A percentile compares a stretch with the other conserved stretches of the same genome.
These are phyloP conservation scores for Ladona fulva DNA, from an alignment of 1,140 invertebrate species.

Conservation along the genomic window DNA sequence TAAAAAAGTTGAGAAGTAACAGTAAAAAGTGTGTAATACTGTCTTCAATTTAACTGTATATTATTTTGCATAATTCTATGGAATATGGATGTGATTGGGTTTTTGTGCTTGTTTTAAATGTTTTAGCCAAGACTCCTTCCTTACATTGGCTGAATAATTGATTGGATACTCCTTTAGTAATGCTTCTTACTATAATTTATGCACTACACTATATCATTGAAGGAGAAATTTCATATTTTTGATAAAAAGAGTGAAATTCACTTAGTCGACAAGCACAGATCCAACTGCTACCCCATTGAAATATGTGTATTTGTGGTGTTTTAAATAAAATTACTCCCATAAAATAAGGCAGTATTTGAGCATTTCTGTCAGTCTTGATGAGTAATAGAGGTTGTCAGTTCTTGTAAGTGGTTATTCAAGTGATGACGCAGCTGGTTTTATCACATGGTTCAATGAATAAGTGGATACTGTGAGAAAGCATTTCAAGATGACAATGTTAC, in stretches of 20 bases:
- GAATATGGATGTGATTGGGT: background rate
- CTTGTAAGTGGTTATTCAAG: background rate
- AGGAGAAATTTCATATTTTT: conserved; percentile 7
- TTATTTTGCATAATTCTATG: conserved; percentile 5
- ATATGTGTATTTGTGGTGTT: conserved; percentile 10
- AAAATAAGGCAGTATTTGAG: background rate
- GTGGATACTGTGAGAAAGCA: background rate
- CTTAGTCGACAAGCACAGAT: background rate
- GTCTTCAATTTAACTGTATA: background rate
- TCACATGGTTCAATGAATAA: background rate
- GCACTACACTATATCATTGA: background rate
- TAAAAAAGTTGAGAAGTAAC: background rate
- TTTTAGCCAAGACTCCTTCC: background rate
- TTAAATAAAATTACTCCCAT: background rate
- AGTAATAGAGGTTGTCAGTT: background rate
- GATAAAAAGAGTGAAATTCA: background rate
- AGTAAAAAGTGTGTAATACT: background rate
- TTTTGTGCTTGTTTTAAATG: background rate
- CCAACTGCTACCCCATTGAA: conserved; percentile 7
- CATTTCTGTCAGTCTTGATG: background rate
- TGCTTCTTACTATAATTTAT: background rate
- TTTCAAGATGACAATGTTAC: background rate
- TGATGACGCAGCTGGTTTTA: background rate
- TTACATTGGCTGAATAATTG: background rate
- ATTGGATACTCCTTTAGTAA: background rate